Base-by-base conservation (phyloP, 2,113 vertebrate species). In the Phaethon lepturus region DNA sequence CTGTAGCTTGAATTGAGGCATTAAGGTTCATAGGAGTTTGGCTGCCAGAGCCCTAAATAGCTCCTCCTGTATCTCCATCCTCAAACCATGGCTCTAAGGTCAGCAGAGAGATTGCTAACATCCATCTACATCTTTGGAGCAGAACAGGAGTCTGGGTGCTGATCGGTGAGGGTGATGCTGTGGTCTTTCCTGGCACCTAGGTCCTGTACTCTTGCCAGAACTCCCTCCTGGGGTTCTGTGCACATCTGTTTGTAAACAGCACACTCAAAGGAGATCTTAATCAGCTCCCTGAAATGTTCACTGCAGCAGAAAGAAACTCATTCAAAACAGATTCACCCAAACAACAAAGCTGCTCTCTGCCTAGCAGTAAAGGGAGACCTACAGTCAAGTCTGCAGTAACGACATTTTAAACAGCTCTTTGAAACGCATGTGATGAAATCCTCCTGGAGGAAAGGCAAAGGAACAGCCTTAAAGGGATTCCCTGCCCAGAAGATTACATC, bases 171-270 rank as follows among this genome's bases (percentile, higher is more conserved):
- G 44, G 29, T 15, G 44, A 64, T 0, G 0, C 40, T 25, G 22
- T 2, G 0, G 18, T 35, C 78, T 42, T 35, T 15, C 38, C 40
- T 33, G 40, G 53, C 40, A 49, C 1, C 0, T 19, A 11, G 7
- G 12, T 63, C 33, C 42, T 72, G n/a, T 56, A n/a, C 31, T 73
- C 78, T 42, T 67, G 47, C 55, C 55, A 83, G 29, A 40, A 64
- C 28, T 67, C 31, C 13, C 50, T 84, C 56, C 28, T 33, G 24
- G 49, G 33, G 24, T 28, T 73, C 64, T 45, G 13, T 25, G 49
- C 44, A 40, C 1, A 1, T 49, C 26, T 33, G 29, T 66, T 24
- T 49, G 45, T n/a, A 66, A 77, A 60, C 10, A 33, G 11, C 12
- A 47, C 5, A 5, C n/a, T 49, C 66, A 33, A 52, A 77, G 33